Evolutionary conservation across 2,888 invertebrate species (phyloP).

Genomic region (Tinea pellionella): DNA sequence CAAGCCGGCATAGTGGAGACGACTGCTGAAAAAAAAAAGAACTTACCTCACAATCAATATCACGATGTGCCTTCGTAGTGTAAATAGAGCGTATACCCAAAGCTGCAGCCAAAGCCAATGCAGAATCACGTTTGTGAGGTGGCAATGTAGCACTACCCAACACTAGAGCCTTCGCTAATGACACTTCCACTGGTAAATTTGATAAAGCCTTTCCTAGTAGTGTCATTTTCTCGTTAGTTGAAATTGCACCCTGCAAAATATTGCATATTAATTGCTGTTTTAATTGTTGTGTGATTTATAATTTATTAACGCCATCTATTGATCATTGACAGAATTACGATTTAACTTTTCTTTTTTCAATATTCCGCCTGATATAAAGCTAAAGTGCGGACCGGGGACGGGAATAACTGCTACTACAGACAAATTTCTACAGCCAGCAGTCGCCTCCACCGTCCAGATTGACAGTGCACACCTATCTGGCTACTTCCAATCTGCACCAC

Average conservation of each 20-base stretch:
- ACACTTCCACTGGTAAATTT: slow-evolving; percentile 92
- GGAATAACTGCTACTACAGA: too few relatives aligned
- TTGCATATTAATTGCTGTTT: too few relatives aligned
- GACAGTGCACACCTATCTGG: too few relatives aligned
- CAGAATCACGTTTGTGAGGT: slow-evolving; percentile 76
- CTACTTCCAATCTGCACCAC: too few relatives aligned
- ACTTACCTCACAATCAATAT: slow-evolving; percentile 82
- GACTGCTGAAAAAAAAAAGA: too few relatives aligned
- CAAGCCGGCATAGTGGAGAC: too few relatives aligned
- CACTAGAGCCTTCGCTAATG: slow-evolving; percentile 95
- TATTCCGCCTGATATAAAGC: too few relatives aligned
- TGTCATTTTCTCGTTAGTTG: slow-evolving; percentile 84
- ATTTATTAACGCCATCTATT: not conserved
- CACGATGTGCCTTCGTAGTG: slow-evolving; percentile 88
- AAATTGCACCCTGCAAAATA: slow-evolving; percentile 80
- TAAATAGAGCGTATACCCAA: slow-evolving; percentile 94
- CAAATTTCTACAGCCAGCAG: too few relatives aligned
- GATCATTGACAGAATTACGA: too few relatives aligned
- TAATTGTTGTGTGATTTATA: not conserved
- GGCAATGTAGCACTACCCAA: slow-evolving; percentile 91
- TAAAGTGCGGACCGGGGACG: too few relatives aligned
- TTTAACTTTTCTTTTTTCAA: too few relatives aligned
- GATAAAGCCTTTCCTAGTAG: slow-evolving; percentile 87
- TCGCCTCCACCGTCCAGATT: too few relatives aligned
- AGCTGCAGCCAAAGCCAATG: slow-evolving; percentile 89